Base-by-base conservation (phyloP, 2,888 invertebrate species). In the Dexiosoma caninum region DNA sequence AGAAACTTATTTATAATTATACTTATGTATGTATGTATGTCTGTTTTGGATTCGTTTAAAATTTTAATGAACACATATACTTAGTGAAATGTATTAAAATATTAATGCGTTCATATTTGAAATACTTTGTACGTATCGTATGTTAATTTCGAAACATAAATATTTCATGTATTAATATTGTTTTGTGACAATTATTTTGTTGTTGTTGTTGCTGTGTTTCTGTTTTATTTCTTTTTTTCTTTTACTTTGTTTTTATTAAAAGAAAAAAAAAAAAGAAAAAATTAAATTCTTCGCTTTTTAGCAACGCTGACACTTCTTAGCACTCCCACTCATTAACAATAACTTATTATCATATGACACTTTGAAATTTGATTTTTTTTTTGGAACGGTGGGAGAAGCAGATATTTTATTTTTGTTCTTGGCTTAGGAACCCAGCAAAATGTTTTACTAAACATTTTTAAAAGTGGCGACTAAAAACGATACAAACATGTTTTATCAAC, bases 271-370 rank as follows among this genome's bases (percentile, higher is more conserved):
- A n/a, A n/a, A n/a, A n/a, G n/a, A 62, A 69, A 53, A 53, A 23
- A 59, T 42, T 21, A 49, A 77, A 77, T 70, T 64, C 70, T 70
- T 64, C 64, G 57, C 69, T 49, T 55, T 70, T 62, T 49, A 49
- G 71, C 71, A 57, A 53, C 35, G 40, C 42, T 60, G 78, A 72
- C 72, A 72, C 53, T 79, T 79, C 35, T 57, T 70, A 70, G 76
- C 69, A 69, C 78, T 16, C 76, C 80, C 76, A 80, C 80, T 71
- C 75, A 53, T 62, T 55, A 69, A 12, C 74, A 62, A 79, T 74
- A 74, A 74, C 62, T 79, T 79, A 79, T 74, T 64, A 51, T 69
- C 7, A 64, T 51, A 51, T 51, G 78, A 79, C 78, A 79, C 55
- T 76, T 53, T 35, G 12, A 27, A 53, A 19, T 42, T 30, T 14